Evolutionary conservation across 1,140 invertebrate species (phyloP).

Genomic region (Yoshiicerus persimilis): DNA sequence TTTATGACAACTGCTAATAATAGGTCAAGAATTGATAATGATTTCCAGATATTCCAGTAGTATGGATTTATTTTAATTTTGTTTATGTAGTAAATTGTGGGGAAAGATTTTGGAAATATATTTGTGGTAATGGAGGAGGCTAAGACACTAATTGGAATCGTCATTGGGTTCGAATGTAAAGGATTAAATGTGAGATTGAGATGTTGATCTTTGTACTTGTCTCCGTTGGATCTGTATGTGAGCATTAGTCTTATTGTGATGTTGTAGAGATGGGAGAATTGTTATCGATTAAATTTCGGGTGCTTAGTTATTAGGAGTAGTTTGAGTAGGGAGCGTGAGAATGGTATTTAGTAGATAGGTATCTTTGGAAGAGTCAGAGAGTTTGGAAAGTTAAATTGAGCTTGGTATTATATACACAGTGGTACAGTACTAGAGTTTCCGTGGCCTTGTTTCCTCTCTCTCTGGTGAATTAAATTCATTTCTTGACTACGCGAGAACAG

Average conservation of each 20-base stretch:
- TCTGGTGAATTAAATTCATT: neutral
- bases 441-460: neutral
- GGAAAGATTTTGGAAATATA: too few relatives aligned
- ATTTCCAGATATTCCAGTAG: too few relatives aligned
- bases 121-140: too few relatives aligned
- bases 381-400: neutral
- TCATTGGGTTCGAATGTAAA: too few relatives aligned
- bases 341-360: neutral
- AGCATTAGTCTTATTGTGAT: neutral
- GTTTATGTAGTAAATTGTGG: too few relatives aligned
- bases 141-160: too few relatives aligned
- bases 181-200: too few relatives aligned
- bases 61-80: too few relatives aligned
- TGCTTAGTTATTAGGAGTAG: neutral
- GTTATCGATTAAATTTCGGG: neutral
- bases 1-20: too few relatives aligned
- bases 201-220: neutral
- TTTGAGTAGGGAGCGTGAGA: neutral
- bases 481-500: neutral
- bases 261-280: neutral
- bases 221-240: neutral
- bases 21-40: too few relatives aligned
- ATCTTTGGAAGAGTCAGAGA: neutral
- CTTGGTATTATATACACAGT: neutral
- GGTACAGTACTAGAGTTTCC: neutral